These are phyloP conservation scores for Leptinotarsa juncta DNA, from an alignment of 2,888 invertebrate genomes.

Conservation along the genomic window DNA sequence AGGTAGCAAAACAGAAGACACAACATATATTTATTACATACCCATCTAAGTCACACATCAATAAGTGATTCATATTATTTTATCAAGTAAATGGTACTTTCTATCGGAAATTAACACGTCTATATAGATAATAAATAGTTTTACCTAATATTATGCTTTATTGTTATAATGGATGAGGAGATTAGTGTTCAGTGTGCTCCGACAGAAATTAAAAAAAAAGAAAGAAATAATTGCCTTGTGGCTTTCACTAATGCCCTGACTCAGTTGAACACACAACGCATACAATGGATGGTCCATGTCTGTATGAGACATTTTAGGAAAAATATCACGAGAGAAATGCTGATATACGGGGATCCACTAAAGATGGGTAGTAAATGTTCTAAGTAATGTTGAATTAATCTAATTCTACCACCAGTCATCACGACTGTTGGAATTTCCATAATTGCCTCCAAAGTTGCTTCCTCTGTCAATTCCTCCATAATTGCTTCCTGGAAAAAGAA, in stretches of 20 bases:
- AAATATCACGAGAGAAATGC: constrained; percentile 31
- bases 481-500: constrained; percentile 56
- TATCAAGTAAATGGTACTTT: constrained; percentile 2
- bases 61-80: constrained; percentile 8
- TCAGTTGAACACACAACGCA: constrained; percentile 11
- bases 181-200: background rate
- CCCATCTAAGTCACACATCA: constrained; percentile 10
- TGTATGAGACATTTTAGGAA: constrained; percentile 21
- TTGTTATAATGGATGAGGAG: background rate
- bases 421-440: constrained; percentile 59
- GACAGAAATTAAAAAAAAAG: background rate
- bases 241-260: constrained; percentile 10
- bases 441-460: constrained; percentile 63
- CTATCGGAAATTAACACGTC: background rate
- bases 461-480: constrained; percentile 60
- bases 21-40: constrained; percentile 16
- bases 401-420: constrained; percentile 65
- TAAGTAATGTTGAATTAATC: constrained; percentile 30
- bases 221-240: background rate
- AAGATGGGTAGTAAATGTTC: constrained; percentile 38
- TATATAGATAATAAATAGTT: constrained; percentile 8
- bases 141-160: constrained; percentile 11
- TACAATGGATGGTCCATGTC: background rate
- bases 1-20: constrained; percentile 18
- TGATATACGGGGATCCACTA: constrained; percentile 36